Percentiles rank a stretch among this genome's conserved stretches.
Evolutionary conservation across 2,797 vertebrate species (phyloP).

Genomic region (Salarias fasciatus): DNA sequence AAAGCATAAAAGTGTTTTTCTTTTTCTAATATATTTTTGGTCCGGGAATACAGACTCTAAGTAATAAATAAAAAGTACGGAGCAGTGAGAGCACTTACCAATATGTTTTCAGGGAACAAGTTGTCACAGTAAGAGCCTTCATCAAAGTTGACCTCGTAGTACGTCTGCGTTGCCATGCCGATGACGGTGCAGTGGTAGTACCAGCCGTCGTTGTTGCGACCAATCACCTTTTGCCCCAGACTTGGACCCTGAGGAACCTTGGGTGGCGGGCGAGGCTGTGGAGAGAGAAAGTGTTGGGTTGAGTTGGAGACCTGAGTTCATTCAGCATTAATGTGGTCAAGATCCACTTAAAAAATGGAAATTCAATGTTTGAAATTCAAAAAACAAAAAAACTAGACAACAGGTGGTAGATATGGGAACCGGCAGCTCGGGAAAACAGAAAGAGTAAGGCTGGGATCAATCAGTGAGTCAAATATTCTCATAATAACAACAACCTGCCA

Average conservation of each 20-base stretch:
- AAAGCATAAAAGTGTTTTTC: neutral
- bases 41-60: too few relatives aligned
- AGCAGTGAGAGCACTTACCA: constrained; percentile 79
- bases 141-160: constrained; percentile 96
- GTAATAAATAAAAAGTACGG: too few relatives aligned
- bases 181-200: constrained; percentile 93
- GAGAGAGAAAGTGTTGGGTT: neutral
- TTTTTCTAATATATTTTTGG: too few relatives aligned
- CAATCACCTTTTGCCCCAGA: constrained; percentile 92
- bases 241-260: constrained; percentile 76
- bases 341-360: too few relatives aligned
- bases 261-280: constrained; percentile 47
- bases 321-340: too few relatives aligned
- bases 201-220: constrained; percentile 89
- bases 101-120: constrained; percentile 91
- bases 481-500: neutral
- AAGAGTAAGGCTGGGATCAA: too few relatives aligned
- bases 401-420: too few relatives aligned
- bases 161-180: constrained; percentile 88
- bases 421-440: too few relatives aligned
- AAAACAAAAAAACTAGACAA: too few relatives aligned
- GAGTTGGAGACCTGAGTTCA: neutral
- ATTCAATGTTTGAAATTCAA: too few relatives aligned
- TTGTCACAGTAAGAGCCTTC: constrained; percentile 98
- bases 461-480: too few relatives aligned